Evolutionary conservation across 1,140 invertebrate genomes (phyloP), one percentile per base, ranked within the genome.

Genomic region (Trachelipus rathkii): DNA sequence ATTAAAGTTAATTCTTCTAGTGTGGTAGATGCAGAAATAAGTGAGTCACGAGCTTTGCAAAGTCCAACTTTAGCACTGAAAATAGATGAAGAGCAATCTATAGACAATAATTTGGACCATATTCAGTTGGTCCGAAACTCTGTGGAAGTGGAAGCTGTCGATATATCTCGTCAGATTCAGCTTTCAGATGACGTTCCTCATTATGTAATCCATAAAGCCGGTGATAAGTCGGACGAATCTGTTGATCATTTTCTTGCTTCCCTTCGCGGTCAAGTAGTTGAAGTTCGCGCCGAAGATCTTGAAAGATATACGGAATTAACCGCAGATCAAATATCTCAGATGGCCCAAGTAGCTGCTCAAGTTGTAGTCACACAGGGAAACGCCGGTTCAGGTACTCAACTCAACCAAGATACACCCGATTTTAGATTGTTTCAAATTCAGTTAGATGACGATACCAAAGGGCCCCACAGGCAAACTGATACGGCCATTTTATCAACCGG

Each of bases 131-230:
- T 81, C 19, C 60, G 78, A 21, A 21, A 68, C 24, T 53, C 71
- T 1, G 78, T 76, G 69, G 44, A 75, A 10, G 76, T 74, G 10
- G 80, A 81, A 73, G 77, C 75, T 4, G 80, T 81, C 13, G 75
- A 81, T 24, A 73, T 81, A 19, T 77, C 80, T 19, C 71, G 80
- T 19, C 80, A 81, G 53, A 81, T 81, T n/a, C 77, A 78, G n/a
- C 75, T 78, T 60, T 72, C 80, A n/a, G 80, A 81, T 76, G 80
- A 78, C 44, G 45, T 81, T 23, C 77, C 77, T 19, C 77, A 77
- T 23, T 81, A 81, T 66, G 76, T 81, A 13, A 81, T 81, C 9
- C 80, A 81, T 43, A 77, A 75, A 11, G 72, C 77, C 13, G 73
- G 77, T 23, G 76, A 78, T 21, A 44, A 75, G 44, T 72, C 75